Evolutionary conservation across 2,113 vertebrate genomes (phyloP).

Genomic region (Hippocampus zosterae): DNA sequence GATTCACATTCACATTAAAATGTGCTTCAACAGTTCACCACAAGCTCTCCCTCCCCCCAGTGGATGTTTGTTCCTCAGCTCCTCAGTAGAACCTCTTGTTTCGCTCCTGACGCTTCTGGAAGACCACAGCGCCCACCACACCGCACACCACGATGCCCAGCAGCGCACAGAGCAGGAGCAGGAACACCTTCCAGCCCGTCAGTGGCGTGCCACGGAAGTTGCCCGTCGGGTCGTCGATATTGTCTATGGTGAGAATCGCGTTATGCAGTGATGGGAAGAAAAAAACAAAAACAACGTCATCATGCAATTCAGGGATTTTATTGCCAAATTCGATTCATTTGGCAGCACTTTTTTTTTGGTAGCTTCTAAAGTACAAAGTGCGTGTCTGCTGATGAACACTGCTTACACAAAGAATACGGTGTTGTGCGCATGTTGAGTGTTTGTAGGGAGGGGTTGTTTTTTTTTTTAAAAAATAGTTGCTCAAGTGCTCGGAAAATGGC

Average conservation of each 20-base stretch:
- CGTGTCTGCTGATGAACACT: too few relatives aligned
- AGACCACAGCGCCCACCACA: conserved; percentile 95
- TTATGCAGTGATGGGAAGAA: too few relatives aligned
- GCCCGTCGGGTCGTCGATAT: conserved; percentile 92
- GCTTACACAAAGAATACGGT: too few relatives aligned
- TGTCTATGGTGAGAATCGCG: conserved; percentile 70
- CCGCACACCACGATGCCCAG: conserved; percentile 94
- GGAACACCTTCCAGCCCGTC: conserved; percentile 95
- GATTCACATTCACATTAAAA: conserved; percentile 62
- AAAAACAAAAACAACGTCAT: too few relatives aligned
- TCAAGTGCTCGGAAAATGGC: too few relatives aligned
- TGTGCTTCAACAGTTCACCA: conserved; percentile 35
- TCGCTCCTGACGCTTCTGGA: conserved; percentile 95
- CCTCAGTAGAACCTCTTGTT: conserved; percentile 96
- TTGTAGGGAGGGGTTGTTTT: too few relatives aligned
- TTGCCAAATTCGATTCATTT: too few relatives aligned
- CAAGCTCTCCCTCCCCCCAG: not conserved
- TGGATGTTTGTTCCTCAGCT: not conserved
- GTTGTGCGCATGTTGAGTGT: too few relatives aligned
- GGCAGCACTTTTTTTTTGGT: too few relatives aligned
- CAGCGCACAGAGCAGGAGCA: conserved; percentile 88
- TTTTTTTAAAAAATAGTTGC: too few relatives aligned
- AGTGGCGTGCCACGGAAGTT: conserved; percentile 92
- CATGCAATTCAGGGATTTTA: too few relatives aligned
- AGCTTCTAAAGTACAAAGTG: too few relatives aligned